These are phyloP conservation scores for Bacillus rossius DNA, from an alignment of 1,140 invertebrate species.

Conservation along the genomic window DNA sequence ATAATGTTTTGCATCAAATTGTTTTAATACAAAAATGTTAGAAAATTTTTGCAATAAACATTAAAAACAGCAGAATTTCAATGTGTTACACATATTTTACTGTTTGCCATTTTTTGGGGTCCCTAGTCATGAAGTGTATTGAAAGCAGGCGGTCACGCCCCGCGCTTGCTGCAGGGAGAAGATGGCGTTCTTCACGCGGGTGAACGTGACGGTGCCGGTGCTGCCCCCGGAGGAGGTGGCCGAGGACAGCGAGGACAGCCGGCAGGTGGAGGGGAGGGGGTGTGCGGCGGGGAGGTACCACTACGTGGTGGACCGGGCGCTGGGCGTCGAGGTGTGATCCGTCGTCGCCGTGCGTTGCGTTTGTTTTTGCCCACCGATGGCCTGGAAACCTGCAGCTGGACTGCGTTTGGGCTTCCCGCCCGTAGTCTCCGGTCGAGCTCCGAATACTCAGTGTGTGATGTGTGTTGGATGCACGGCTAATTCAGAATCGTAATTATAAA, in stretches of 20 bases:
- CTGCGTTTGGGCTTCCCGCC: background rate
- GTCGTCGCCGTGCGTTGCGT: background rate
- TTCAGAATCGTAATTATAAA: background rate
- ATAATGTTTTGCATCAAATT: too few species aligned
- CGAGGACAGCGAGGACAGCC: conserved; percentile 20
- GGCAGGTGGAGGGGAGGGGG: conserved; percentile 11
- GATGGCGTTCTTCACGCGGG: conserved; percentile 89
- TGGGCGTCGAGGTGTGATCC: conserved; percentile 58
- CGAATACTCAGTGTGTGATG: background rate
- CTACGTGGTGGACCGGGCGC: conserved; percentile 59
- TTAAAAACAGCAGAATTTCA: too few species aligned
- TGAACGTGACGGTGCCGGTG: conserved; percentile 69
- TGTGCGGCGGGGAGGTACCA: conserved; percentile 48
- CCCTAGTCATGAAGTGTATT: too few species aligned
- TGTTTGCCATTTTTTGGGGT: too few species aligned
- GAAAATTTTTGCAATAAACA: too few species aligned
- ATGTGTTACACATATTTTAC: too few species aligned
- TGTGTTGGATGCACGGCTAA: background rate
- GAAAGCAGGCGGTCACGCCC: too few species aligned
- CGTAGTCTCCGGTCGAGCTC: background rate
- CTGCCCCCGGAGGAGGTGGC: conserved; percentile 58
- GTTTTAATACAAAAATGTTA: too few species aligned
- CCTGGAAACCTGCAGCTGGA: too few species aligned
- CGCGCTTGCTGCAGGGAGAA: conserved; percentile 66
- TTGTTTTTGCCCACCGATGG: background rate